Conservation (phyloP, 2,888 invertebrate species). For the Fragum whitleyi region DNA sequence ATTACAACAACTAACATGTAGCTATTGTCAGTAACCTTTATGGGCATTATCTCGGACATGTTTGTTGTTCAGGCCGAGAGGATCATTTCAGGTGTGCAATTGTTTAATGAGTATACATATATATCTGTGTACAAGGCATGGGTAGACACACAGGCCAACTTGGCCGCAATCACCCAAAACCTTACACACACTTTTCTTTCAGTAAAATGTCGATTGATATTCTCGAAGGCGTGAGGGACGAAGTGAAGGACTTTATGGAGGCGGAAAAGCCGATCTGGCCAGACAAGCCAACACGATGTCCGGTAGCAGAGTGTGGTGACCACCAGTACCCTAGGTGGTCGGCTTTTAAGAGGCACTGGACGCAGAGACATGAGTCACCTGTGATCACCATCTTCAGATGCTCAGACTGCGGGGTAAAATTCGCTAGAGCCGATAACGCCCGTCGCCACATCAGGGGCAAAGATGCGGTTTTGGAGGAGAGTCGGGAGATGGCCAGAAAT, state of each 20-base stretch:
- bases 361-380: too few species aligned
- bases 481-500: too few species aligned
- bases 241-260: background rate
- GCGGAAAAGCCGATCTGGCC: background rate
- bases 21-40: background rate
- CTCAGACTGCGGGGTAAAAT: too few species aligned
- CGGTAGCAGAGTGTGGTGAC: background rate
- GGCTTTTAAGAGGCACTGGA: background rate
- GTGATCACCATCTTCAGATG: too few species aligned
- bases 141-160: background rate
- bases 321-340: background rate
- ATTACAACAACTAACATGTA: background rate
- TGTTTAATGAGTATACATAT: too few species aligned
- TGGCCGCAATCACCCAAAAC: background rate
- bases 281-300: constrained; percentile 1
- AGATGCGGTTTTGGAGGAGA: too few species aligned
- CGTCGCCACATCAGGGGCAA: too few species aligned
- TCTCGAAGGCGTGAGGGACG: background rate
- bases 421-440: too few species aligned
- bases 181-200: background rate
- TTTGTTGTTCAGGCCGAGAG: constrained; percentile 3
- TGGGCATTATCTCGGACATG: too few species aligned
- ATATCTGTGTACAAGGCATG: background rate
- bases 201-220: background rate
- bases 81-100: background rate